A percentile compares a stretch with the other conserved stretches of the same genome.
Evolutionary conservation across 53 echinoderm and acorn worm species (phyloP).

Genomic region (Echinarachnius parma): DNA sequence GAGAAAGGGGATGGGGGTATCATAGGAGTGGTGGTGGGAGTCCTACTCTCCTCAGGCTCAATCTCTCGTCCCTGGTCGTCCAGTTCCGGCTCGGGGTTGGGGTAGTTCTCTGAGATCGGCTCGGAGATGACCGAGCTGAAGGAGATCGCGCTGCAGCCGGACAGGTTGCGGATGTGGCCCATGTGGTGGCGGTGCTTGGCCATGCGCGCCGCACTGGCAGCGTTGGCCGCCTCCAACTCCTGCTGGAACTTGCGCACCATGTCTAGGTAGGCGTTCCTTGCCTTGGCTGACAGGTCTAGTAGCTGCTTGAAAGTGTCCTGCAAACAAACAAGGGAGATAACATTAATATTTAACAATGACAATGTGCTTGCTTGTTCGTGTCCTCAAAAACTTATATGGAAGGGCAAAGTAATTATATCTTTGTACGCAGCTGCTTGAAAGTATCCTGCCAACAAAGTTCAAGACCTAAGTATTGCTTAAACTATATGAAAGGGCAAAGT

Average conservation of each 20-base stretch:
- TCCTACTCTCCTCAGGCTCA: background rate
- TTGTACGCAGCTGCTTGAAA: background rate
- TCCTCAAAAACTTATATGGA: background rate
- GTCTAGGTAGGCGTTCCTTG: constrained; percentile 67
- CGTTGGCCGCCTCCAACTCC: constrained; percentile 75
- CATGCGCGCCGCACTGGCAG: constrained; percentile 58
- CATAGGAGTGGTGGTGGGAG: constrained; percentile 5
- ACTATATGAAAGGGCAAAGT: too few species aligned
- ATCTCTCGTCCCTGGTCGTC: constrained; percentile 59
- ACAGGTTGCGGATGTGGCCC: constrained; percentile 92
- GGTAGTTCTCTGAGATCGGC: constrained; percentile 94
- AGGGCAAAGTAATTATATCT: background rate
- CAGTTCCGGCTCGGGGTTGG: constrained; percentile 84
- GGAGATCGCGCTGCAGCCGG: constrained; percentile 93
- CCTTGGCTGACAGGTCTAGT: constrained; percentile 63
- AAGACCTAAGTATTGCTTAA: too few species aligned
- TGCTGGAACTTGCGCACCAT: constrained; percentile 85
- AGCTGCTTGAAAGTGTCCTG: constrained; percentile 83
- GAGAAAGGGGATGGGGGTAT: too few species aligned
- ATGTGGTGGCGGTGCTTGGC: constrained; percentile 80
- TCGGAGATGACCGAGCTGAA: constrained; percentile 94
- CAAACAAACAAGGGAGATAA: constrained; percentile 6
- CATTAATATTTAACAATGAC: too few species aligned
- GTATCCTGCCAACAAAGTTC: too few species aligned
- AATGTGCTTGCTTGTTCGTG: background rate